Evolutionary conservation across 2,113 vertebrate species (phyloP), one percentile per base, ranked within the genome.

Genomic region (Pygoscelis antarcticus): DNA sequence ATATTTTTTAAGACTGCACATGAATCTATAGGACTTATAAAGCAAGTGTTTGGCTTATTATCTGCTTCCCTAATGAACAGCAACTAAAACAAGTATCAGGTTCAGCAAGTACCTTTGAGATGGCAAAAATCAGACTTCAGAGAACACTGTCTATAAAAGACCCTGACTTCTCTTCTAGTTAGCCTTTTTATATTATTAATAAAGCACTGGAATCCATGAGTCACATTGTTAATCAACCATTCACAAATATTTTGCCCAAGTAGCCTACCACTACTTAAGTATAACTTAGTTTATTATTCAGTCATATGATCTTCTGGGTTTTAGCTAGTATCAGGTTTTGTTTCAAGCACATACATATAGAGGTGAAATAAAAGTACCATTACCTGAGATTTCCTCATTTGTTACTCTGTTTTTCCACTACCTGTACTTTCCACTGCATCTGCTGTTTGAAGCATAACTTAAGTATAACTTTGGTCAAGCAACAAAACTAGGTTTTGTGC

Each of bases 331-430:
- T 19, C 36, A 68, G 55, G 42, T 91, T 92, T 65, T 72, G 44
- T 68, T 94, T 87, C 55, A 38, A 87, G 47, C 12, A 82, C 11
- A 68, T 46, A 22, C 16, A 34, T 9, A 30, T 0, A 58, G 51
- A 95, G 66, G 7, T 85, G 65, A 93, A 94, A 75, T 44, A 92
- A 83, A 84, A 93, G 93, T 18, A 47, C 2, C 55, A 64, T 44
- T 78, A 91, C 81, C 70, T 89, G 87, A 87, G 61, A 72, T 40
- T 84, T 93, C 47, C 77, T 93, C 77, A 23, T 60, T 83, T 82
- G 21, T 93, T 91, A 76, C 78, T 57, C 47, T 76, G 51, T n/a
- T 89, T 93, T 94, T 87, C 89, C 87, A 94, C 81, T 96, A 87
- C 57, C 57, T 82, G 20, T 52, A 76, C n/a, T 96, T 96, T 94